Percentiles rank a stretch among this genome's conserved stretches.
Evolutionary conservation across 2,113 vertebrate genomes (phyloP).

Genomic region (Camelus bactrianus): DNA sequence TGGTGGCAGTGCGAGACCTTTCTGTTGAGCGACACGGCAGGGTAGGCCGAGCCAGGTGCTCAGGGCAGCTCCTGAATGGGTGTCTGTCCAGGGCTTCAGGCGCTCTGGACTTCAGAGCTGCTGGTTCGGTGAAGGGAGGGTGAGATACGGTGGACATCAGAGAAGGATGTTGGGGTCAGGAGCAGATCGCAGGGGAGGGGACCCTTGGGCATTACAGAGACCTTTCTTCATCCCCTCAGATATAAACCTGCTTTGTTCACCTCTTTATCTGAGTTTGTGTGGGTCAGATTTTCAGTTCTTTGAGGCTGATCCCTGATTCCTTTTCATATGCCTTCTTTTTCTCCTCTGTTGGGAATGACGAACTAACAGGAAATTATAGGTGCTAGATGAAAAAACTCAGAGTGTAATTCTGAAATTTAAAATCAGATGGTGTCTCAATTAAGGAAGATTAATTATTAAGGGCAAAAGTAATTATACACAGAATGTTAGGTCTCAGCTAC

Average conservation of each 20-base stretch:
- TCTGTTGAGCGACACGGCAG: neutral
- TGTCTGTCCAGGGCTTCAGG: neutral
- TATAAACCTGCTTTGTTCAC: neutral
- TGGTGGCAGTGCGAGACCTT: neutral
- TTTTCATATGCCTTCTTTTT: neutral
- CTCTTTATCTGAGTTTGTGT: neutral
- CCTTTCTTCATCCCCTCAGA: neutral
- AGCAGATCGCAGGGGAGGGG: neutral
- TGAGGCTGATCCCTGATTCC: neutral
- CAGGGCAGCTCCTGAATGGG: neutral
- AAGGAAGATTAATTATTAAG: conserved; percentile 76
- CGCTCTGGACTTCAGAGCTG: conserved; percentile 37
- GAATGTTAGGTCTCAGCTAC: conserved; percentile 62
- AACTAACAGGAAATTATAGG: conserved; percentile 73
- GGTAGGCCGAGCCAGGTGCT: neutral
- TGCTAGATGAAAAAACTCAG: conserved; percentile 9
- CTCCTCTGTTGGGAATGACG: neutral
- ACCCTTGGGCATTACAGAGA: neutral
- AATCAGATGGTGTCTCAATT: conserved; percentile 67
- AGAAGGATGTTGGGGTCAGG: neutral
- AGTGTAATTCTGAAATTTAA: conserved; percentile 75
- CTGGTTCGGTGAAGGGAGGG: neutral
- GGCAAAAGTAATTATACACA: conserved; percentile 62
- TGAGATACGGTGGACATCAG: neutral
- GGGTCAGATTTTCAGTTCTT: neutral